Base-by-base conservation (phyloP, 2,113 vertebrate genomes). In the Chaenocephalus aceratus region DNA sequence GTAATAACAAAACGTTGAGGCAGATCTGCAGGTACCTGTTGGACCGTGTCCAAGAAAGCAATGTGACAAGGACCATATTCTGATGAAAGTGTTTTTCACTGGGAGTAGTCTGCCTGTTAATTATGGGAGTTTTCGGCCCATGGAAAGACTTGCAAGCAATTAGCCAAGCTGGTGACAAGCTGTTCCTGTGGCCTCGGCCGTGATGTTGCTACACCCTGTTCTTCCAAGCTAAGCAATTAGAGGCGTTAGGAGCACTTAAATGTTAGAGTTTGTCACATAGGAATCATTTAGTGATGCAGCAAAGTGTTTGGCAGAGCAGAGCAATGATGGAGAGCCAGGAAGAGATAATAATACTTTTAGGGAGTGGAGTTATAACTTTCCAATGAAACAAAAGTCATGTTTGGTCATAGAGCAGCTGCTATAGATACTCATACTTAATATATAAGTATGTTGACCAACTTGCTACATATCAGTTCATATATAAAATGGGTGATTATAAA, bases 81-180 rank as follows among this genome's bases (percentile, higher is more conserved):
- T 70, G 62, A 62, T 56, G 10, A 51, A 77, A 63, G 60, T 51
- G 3, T 54, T 68, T 77, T 52, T 67, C 23, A 3, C 70, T 75
- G 53, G 62, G 52, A 68, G 53, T 72, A 64, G 59, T 56, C 57
- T 75, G 72, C 30, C 64, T 18, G 23, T 85, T 84, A 86, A 78
- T 81, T 82, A 21, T 63, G 56, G 63, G 63, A 86, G 70, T 75
- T 80, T 81, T 85, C 46, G 8, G 54, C 3, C 9, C 21, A 63
- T 53, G 4, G 58, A 82, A 54, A 75, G 72, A 75, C 77, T 77
- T 76, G 30, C 51, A 36, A 82, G 88, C 84, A 85, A 89, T 92
- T 89, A 90, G 79, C 69, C 1, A 4, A 76, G 89, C 77, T 83
- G 85, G 66, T 85, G 88, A 89, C 89, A 83, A 73, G 72, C 82